Percentiles rank a stretch among this genome's conserved stretches.
Conservation (phyloP, 1,140 invertebrate genomes). For the Solenopsis fugax region DNA sequence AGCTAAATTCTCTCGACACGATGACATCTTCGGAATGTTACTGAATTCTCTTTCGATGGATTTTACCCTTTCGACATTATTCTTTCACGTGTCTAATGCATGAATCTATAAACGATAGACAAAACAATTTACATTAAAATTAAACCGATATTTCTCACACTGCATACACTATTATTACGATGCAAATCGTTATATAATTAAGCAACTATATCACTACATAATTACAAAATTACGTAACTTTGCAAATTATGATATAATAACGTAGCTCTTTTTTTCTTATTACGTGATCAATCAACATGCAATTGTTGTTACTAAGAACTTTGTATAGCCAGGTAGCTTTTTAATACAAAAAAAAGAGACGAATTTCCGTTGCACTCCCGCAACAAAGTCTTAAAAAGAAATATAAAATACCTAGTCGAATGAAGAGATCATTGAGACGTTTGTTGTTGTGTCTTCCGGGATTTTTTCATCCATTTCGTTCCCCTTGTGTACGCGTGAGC, state of each 20-base stretch:
- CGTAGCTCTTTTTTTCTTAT: neutral
- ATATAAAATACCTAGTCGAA: neutral
- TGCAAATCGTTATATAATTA: neutral
- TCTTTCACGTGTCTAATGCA: neutral
- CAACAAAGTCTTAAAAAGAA: neutral
- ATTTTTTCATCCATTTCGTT: conserved; percentile 3
- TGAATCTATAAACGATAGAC: conserved; percentile 6
- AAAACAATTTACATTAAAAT: conserved; percentile 25
- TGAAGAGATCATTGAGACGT: neutral
- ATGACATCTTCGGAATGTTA: neutral
- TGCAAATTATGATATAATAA: conserved; percentile 1
- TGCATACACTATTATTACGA: neutral
- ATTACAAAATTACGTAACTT: neutral
- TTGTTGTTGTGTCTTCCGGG: neutral
- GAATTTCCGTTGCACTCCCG: neutral
- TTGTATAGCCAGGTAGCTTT: neutral
- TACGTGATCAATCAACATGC: neutral
- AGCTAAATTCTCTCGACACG: neutral
- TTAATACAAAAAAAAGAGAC: neutral
- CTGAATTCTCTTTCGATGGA: neutral
- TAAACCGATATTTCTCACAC: neutral
- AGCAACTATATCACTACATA: neutral
- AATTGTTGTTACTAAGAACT: neutral
- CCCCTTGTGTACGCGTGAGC: neutral
- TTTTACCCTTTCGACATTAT: neutral